A percentile compares a stretch with the other conserved stretches of the same genome.
phyloP scores from a whole-genome alignment of 2,113 vertebrate genomes.

The Oenanthe oenanthe region DNA sequence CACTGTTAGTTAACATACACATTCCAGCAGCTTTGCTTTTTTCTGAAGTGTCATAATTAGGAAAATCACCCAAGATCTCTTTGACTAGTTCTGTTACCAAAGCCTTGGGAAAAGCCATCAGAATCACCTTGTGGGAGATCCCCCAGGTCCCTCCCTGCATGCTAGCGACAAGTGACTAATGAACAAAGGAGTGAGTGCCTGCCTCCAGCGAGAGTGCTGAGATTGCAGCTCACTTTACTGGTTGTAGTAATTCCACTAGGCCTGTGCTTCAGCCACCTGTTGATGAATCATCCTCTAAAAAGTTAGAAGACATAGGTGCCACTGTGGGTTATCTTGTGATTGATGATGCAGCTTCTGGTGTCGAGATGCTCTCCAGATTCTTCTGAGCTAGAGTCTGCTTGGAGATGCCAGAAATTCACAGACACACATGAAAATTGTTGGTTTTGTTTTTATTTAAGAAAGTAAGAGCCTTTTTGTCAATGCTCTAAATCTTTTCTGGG shows the following conservation, averaged over 20 bases:
- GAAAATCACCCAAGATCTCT: not conserved
- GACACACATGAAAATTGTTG: not conserved
- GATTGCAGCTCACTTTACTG: not conserved
- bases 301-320: not conserved
- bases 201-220: not conserved
- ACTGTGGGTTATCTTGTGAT: not conserved
- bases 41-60: constrained; percentile 4
- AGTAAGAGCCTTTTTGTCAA: not conserved
- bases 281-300: constrained; percentile 13
- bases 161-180: not conserved
- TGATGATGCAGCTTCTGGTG: not conserved
- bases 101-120: not conserved
- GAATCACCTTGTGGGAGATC: not conserved
- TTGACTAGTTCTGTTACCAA: not conserved
- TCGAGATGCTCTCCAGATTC: not conserved
- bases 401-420: not conserved
- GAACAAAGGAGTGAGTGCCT: not conserved
- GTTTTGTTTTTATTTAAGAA: not conserved
- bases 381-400: not conserved
- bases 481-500: not conserved
- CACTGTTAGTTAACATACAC: not conserved
- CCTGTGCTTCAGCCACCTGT: not conserved
- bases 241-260: not conserved
- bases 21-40: not conserved
- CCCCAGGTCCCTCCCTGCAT: not conserved